Conservation (phyloP, 2,797 vertebrate species). For the Eospalax fontanierii region DNA sequence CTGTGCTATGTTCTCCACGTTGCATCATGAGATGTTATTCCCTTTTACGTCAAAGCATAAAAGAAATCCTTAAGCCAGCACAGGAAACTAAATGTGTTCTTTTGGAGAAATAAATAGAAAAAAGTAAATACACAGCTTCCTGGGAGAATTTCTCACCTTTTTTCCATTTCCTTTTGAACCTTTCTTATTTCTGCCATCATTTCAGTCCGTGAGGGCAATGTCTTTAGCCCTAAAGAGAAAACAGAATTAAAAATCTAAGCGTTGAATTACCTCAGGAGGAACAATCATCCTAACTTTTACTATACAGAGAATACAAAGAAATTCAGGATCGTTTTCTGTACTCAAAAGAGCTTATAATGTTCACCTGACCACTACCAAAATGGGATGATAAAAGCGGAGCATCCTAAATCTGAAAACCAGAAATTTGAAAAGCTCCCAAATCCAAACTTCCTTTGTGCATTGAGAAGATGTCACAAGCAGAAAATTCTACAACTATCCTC, state of each 20-base stretch:
- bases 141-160: slow-evolving; percentile 85
- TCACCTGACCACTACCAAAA: neutral
- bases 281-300: slow-evolving; percentile 40
- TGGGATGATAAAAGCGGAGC: neutral
- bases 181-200: slow-evolving; percentile 91
- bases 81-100: neutral
- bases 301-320: slow-evolving; percentile 52
- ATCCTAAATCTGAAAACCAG: neutral
- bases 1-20: neutral
- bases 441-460: neutral
- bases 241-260: slow-evolving; percentile 52
- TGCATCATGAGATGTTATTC: neutral
- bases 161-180: slow-evolving; percentile 81
- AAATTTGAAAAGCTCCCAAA: neutral
- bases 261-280: slow-evolving; percentile 14
- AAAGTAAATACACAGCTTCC: neutral
- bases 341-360: neutral
- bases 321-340: slow-evolving; percentile 32
- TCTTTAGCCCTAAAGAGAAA: slow-evolving; percentile 87
- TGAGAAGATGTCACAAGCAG: neutral
- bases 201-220: slow-evolving; percentile 86
- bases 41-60: neutral
- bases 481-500: neutral
- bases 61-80: slow-evolving; percentile 31
- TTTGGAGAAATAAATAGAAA: slow-evolving; percentile 21